Evolutionary conservation across 2,113 vertebrate species (phyloP).

Genomic region (Oxygymnocypris stewartii): DNA sequence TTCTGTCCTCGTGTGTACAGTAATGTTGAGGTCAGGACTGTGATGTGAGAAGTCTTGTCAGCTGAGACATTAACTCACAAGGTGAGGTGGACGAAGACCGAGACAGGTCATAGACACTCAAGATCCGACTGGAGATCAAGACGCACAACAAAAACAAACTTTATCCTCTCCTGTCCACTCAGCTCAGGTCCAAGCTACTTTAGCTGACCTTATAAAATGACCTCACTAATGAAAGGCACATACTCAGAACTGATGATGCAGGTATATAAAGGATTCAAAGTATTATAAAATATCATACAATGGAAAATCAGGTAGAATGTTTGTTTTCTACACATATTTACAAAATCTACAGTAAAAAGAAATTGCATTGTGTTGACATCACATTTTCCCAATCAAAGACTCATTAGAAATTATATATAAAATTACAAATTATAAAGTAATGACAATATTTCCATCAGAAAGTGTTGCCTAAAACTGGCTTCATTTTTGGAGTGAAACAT

Average conservation of each 20-base stretch:
- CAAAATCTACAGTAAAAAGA: not conserved
- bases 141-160: conserved; percentile 39
- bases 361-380: not conserved
- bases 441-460: not conserved
- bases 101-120: conserved; percentile 36
- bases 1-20: conserved; percentile 24
- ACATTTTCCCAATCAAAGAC: too few relatives aligned
- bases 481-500: not conserved
- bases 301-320: not conserved
- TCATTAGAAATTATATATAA: too few relatives aligned
- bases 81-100: conserved; percentile 42
- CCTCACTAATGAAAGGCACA: not conserved
- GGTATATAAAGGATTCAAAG: not conserved
- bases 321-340: not conserved
- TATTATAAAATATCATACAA: not conserved
- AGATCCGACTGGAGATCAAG: conserved; percentile 39
- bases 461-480: not conserved
- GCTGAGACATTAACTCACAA: conserved; percentile 40
- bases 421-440: not conserved
- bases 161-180: conserved; percentile 25
- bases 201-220: conserved; percentile 34
- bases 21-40: conserved; percentile 35
- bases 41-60: conserved; percentile 49
- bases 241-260: not conserved
- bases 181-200: conserved; percentile 15